Conservation (phyloP, 2,888 invertebrate genomes). For the Amphipoea oculea region DNA sequence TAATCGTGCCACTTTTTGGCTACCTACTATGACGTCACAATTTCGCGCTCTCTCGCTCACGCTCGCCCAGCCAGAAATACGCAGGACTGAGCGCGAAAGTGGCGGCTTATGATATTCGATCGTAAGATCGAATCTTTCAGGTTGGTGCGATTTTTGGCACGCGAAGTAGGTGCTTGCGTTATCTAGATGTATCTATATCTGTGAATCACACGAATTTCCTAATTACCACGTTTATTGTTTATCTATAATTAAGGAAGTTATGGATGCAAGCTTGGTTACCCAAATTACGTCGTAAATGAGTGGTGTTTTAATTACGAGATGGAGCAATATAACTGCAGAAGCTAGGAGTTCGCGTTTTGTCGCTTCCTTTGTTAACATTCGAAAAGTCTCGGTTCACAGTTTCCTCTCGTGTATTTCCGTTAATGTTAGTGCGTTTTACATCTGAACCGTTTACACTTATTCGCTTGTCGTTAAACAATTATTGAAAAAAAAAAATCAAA, state of each 20-base stretch:
- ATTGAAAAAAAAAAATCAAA: no score
- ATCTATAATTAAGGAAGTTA: slow-evolving; percentile 9
- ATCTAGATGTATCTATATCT: no score
- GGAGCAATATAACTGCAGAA: slow-evolving; percentile 62
- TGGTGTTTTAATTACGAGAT: slow-evolving; percentile 64
- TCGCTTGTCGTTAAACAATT: no score
- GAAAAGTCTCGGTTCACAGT: slow-evolving; percentile 73
- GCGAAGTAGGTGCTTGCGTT: no score
- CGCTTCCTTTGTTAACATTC: slow-evolving; percentile 81
- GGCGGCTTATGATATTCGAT: no score
- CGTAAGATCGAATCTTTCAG: no score
- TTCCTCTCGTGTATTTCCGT: slow-evolving; percentile 61
- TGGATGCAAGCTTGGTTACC: slow-evolving; percentile 10
- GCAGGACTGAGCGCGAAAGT: no score
- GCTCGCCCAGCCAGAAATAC: no score
- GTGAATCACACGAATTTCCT: not conserved
- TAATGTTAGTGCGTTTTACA: slow-evolving; percentile 47
- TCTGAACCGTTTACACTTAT: not conserved
- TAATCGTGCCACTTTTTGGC: no score
- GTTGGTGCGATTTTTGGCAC: no score
- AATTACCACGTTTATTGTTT: not conserved
- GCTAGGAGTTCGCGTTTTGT: slow-evolving; percentile 73
- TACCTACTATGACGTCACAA: no score
- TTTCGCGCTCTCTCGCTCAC: no score
- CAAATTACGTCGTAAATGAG: slow-evolving; percentile 44